These are phyloP conservation scores for Mallateleia sp. DNA, from an alignment of 2,888 invertebrate genomes.

Conservation along the genomic window DNA sequence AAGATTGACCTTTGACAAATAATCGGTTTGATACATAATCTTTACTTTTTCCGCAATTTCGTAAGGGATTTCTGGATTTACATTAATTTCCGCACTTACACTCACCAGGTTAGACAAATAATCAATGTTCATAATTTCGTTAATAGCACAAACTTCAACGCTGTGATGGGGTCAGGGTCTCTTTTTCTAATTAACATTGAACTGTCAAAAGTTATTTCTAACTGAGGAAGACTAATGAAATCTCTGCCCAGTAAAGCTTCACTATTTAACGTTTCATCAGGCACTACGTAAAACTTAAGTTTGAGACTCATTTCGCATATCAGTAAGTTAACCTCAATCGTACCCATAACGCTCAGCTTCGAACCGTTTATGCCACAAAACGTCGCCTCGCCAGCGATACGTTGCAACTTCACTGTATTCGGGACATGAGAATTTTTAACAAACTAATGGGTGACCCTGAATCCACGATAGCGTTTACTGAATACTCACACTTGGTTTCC, in stretches of 20 bases:
- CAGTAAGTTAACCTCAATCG: not conserved
- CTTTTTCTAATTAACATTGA: not conserved
- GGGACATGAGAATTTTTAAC: conserved; percentile 27
- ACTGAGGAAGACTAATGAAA: not conserved
- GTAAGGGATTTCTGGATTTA: conserved; percentile 7
- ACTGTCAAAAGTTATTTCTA: conserved; percentile 9
- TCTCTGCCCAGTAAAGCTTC: conserved; percentile 30
- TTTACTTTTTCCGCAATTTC: not conserved
- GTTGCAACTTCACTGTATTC: not conserved
- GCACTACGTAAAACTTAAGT: conserved; percentile 22
- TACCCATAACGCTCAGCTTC: conserved; percentile 11
- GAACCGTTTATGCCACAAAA: conserved; percentile 34
- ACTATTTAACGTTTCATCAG: conserved; percentile 14
- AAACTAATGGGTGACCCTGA: conserved; percentile 33
- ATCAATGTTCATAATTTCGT: conserved; percentile 40
- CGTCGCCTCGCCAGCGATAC: not conserved
- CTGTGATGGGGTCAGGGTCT: not conserved
- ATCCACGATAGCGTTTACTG: not conserved
- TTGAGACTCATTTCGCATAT: not conserved
- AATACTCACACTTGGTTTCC: conserved; percentile 14
- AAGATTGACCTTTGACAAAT: conserved; percentile 9
- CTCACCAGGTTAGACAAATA: not conserved
- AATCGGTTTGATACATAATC: not conserved
- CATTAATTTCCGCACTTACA: not conserved
- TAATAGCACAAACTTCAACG: not conserved